Percentiles rank a stretch among this genome's conserved stretches.
These are phyloP conservation scores for Arenaria interpres DNA, from an alignment of 2,113 vertebrate genomes.

Conservation along the genomic window DNA sequence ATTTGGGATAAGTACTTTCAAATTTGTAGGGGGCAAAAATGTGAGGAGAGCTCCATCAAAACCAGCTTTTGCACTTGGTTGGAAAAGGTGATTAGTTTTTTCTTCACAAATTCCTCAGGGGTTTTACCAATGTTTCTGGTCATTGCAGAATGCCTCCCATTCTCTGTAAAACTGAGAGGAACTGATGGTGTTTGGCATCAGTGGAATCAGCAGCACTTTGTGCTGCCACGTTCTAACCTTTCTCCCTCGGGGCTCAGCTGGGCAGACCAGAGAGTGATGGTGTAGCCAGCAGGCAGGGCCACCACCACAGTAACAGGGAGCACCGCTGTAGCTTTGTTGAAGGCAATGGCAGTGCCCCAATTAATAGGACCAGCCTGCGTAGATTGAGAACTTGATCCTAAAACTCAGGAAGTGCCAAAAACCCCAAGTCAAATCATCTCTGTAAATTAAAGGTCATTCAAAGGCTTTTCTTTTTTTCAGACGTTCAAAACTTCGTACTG, in stretches of 20 bases:
- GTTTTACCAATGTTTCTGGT: background rate
- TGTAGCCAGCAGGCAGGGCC: background rate
- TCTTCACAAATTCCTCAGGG: background rate
- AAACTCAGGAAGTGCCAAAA: background rate
- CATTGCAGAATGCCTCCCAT: background rate
- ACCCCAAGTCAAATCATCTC: background rate
- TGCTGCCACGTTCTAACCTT: background rate
- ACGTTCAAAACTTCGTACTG: constrained; percentile 28
- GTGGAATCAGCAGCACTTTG: background rate
- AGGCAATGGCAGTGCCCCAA: background rate
- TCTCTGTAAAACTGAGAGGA: background rate
- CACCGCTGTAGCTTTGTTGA: background rate
- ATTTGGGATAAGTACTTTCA: background rate
- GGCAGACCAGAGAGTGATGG: no score
- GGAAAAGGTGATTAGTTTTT: background rate
- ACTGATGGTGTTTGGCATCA: background rate
- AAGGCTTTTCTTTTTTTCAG: background rate
- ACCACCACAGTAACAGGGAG: background rate
- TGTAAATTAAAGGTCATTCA: background rate
- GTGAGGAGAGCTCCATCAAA: background rate
- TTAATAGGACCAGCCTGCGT: background rate
- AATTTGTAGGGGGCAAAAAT: background rate
- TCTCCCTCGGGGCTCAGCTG: background rate
- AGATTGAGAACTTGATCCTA: background rate
- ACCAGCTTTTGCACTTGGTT: background rate